Evolutionary conservation across 2,888 invertebrate species (phyloP).

Genomic region (Lepidocyrtinus sp.): DNA sequence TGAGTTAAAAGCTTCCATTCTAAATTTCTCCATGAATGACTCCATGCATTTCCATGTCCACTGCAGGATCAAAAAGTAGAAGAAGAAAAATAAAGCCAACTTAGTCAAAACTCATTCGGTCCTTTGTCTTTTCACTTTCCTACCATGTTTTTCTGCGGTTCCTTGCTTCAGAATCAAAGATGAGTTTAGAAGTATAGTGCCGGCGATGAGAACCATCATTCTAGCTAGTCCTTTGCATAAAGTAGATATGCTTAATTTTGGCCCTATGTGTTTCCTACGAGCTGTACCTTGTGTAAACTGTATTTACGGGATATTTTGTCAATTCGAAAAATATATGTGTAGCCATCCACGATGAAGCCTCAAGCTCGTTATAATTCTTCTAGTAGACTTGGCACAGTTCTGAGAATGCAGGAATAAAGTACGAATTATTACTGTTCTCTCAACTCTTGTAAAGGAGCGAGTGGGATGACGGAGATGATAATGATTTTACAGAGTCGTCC

Average conservation of each 20-base stretch:
- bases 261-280: too few relatives aligned
- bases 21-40: conserved; percentile 25
- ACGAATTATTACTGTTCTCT: conserved; percentile 8
- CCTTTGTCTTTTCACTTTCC: neutral
- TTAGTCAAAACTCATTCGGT: neutral
- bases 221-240: too few relatives aligned
- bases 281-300: neutral
- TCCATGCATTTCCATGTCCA: conserved; percentile 21
- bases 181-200: neutral
- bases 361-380: neutral
- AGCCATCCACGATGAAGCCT: neutral
- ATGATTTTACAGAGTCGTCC: neutral
- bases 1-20: conserved; percentile 25
- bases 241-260: too few relatives aligned
- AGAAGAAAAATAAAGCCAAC: neutral
- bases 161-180: conserved; percentile 10
- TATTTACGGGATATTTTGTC: neutral
- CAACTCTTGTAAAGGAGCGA: neutral
- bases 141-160: neutral
- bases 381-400: conserved; percentile 11
- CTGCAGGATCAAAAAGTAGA: neutral
- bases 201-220: neutral
- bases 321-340: neutral
- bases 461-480: neutral
- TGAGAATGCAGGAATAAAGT: neutral